Evolutionary conservation across 1,140 invertebrate genomes (phyloP).

Genomic region (Hyphantria cunea): DNA sequence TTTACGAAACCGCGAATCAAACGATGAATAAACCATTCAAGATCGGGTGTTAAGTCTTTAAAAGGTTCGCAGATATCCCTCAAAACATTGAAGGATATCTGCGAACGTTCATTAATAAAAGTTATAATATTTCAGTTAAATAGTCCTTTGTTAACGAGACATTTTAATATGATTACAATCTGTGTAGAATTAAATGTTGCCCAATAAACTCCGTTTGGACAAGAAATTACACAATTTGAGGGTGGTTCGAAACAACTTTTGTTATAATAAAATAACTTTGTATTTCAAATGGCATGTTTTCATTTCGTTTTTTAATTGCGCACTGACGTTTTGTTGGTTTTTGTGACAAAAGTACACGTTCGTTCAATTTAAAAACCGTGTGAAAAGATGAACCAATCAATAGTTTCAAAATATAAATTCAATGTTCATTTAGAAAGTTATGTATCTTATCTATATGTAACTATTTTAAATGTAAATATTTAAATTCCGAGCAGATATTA

Average conservation of each 20-base stretch:
- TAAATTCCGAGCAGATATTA: too few species aligned
- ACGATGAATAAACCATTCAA: background rate
- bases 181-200: conserved; percentile 7
- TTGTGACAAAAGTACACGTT: too few species aligned
- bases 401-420: too few species aligned
- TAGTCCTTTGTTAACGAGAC: conserved; percentile 16
- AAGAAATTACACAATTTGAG: conserved; percentile 7
- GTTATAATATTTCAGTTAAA: conserved; percentile 10
- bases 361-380: too few species aligned
- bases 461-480: too few species aligned
- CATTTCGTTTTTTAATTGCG: background rate
- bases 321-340: background rate
- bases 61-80: background rate
- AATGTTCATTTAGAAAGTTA: too few species aligned
- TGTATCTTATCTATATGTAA: too few species aligned
- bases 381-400: too few species aligned
- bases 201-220: conserved; percentile 7
- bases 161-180: conserved; percentile 25
- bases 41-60: background rate
- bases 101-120: conserved; percentile 11
- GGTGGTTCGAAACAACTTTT: background rate
- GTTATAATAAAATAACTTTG: background rate
- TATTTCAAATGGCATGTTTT: background rate
- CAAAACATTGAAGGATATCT: background rate
- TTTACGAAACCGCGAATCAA: background rate